Percentiles rank a stretch among this genome's conserved stretches.
Evolutionary conservation across 2,797 vertebrate genomes (phyloP).

Genomic region (Xenopus petersii): DNA sequence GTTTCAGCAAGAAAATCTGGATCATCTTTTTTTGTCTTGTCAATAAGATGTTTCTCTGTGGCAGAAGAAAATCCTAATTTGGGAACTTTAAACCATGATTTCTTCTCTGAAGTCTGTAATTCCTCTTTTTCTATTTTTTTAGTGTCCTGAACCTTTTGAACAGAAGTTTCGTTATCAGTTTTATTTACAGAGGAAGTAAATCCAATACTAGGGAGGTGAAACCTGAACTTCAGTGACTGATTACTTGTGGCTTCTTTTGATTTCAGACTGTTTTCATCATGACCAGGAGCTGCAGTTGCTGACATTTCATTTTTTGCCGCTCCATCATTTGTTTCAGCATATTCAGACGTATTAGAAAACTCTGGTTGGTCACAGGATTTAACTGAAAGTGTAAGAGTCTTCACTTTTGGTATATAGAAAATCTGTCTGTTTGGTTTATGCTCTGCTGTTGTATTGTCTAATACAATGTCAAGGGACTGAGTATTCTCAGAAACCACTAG

Average conservation of each 20-base stretch:
- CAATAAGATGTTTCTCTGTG: conserved; percentile 50
- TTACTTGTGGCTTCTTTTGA: conserved; percentile 56
- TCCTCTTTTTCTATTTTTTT: conserved; percentile 30
- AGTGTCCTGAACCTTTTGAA: conserved; percentile 47
- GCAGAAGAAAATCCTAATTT: conserved; percentile 75
- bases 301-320: not conserved
- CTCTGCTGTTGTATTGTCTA: conserved; percentile 32
- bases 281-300: not conserved
- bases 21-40: conserved; percentile 58
- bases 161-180: conserved; percentile 8
- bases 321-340: not conserved
- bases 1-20: not conserved
- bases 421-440: conserved; percentile 1
- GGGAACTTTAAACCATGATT: conserved; percentile 82
- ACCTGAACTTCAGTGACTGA: conserved; percentile 64
- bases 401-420: conserved; percentile 15
- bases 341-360: not conserved
- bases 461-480: not conserved
- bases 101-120: conserved; percentile 64
- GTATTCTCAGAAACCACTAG: not conserved
- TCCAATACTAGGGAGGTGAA: conserved; percentile 72
- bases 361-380: conserved; percentile 26
- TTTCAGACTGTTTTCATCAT: conserved; percentile 31
- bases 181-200: conserved; percentile 66
- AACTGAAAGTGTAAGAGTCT: conserved; percentile 18